phyloP scores from a whole-genome alignment of 2,797 vertebrate genomes.

The Gephyroberyx darwinii region DNA sequence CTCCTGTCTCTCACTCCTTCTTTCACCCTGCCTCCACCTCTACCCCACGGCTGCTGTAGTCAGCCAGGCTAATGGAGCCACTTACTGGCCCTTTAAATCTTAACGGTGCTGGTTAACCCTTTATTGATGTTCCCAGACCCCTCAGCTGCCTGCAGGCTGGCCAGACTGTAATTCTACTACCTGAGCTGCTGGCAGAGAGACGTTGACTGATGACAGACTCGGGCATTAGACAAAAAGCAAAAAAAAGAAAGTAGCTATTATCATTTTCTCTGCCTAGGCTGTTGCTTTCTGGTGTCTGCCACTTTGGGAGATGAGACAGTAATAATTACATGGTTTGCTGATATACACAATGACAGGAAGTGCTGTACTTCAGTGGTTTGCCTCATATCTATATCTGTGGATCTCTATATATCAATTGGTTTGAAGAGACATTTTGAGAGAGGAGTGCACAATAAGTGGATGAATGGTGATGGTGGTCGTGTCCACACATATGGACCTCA shows the following conservation, averaged over 20 bases:
- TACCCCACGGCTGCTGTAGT: constrained; percentile 63
- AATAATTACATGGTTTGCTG: constrained; percentile 49
- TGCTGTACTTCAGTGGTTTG: constrained; percentile 15
- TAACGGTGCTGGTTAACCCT: constrained; percentile 81
- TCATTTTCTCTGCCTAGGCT: constrained; percentile 47
- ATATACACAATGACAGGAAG: constrained; percentile 34
- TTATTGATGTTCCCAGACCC: constrained; percentile 78
- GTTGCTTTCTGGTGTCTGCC: constrained; percentile 48
- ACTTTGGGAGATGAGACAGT: constrained; percentile 31
- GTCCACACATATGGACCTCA: background rate
- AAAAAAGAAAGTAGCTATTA: constrained; percentile 23
- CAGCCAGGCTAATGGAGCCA: constrained; percentile 79
- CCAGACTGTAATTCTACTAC: constrained; percentile 68
- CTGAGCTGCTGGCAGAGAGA: constrained; percentile 63
- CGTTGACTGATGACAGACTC: constrained; percentile 68
- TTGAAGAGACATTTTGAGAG: background rate
- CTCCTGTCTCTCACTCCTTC: constrained; percentile 59
- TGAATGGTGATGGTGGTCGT: too few relatives aligned
- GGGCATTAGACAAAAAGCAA: constrained; percentile 62
- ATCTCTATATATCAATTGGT: constrained; percentile 42
- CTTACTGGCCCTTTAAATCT: constrained; percentile 83
- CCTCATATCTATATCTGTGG: constrained; percentile 43
- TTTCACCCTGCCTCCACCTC: constrained; percentile 52
- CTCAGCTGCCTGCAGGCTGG: constrained; percentile 68
- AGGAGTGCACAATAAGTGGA: too few relatives aligned